phyloP scores from a whole-genome alignment of 2,797 vertebrate species.

The Peromyscus nudipes region DNA sequence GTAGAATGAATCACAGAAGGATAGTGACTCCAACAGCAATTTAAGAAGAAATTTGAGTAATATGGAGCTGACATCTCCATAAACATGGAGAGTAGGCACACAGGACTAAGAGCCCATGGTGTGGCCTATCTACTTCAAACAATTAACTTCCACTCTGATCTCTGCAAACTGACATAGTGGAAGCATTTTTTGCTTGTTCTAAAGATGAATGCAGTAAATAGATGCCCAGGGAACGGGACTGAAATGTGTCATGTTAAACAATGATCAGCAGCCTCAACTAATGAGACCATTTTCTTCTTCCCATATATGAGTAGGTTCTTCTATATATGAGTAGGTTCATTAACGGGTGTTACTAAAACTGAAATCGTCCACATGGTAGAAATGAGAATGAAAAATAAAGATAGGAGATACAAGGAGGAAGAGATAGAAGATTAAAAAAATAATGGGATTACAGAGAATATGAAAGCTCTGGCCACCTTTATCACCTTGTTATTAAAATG shows the following conservation, averaged over 20 bases:
- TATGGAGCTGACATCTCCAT: neutral
- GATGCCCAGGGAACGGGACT: neutral
- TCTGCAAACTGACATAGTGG: neutral
- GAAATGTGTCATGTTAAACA: neutral
- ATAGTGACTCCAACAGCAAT: slow-evolving; percentile 59
- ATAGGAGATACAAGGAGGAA: neutral
- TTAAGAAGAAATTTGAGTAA: slow-evolving; percentile 50
- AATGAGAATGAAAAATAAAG: neutral
- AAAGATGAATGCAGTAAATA: neutral
- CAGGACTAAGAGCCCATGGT: neutral
- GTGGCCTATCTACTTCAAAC: neutral
- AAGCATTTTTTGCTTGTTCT: neutral
- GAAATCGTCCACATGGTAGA: neutral
- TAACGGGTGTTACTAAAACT: neutral
- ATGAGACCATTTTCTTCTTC: neutral
- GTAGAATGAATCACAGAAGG: slow-evolving; percentile 59
- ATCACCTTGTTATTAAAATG: neutral
- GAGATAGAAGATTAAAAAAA: neutral
- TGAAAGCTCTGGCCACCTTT: neutral
- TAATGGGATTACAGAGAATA: neutral
- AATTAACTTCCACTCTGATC: neutral
- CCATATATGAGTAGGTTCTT: neutral
- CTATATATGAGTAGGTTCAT: neutral
- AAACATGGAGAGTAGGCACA: neutral
- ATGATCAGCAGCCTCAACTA: neutral